Evolutionary conservation across 2,113 vertebrate genomes (phyloP).

Genomic region (Tricholaema leucomelas): DNA sequence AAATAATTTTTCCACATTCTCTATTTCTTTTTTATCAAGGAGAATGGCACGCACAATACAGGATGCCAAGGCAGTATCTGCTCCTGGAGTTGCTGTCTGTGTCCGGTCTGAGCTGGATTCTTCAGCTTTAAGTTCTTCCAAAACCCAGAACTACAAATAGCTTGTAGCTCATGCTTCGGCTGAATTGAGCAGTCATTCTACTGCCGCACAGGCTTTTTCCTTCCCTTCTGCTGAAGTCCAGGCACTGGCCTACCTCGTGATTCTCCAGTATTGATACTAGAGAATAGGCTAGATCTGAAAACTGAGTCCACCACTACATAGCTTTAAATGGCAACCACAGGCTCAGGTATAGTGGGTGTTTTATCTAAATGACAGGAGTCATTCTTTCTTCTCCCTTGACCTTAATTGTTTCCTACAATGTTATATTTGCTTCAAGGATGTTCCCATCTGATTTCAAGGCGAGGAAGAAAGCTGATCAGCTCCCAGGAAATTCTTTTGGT

Average conservation of each 20-base stretch:
- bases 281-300: background rate
- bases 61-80: background rate
- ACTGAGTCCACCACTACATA: background rate
- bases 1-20: background rate
- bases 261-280: background rate
- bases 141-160: background rate
- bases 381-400: background rate
- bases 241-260: background rate
- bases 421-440: background rate
- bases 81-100: background rate
- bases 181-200: background rate
- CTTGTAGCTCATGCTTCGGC: background rate
- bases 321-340: background rate
- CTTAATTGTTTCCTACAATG: background rate
- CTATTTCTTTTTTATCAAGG: background rate
- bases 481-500: constrained; percentile 42
- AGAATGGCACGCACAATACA: background rate
- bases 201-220: background rate
- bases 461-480: constrained; percentile 25
- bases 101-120: background rate
- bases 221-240: background rate
- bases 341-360: background rate
- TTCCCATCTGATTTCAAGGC: background rate
- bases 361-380: background rate
- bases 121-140: background rate